These are phyloP conservation scores for Solenopsis invicta DNA, from an alignment of 1,140 invertebrate genomes.

Conservation along the genomic window DNA sequence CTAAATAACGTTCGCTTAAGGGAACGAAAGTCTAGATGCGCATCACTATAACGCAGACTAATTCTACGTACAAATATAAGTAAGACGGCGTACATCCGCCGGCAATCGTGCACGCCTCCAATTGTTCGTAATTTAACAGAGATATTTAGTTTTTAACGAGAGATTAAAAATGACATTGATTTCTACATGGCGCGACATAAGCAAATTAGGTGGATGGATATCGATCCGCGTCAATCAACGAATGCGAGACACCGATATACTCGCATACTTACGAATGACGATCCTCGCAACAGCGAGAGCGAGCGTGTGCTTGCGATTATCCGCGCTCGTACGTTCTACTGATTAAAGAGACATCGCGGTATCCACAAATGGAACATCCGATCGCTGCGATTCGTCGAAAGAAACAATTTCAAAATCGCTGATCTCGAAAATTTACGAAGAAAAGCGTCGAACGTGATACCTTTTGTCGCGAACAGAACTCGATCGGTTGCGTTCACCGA, in stretches of 20 bases:
- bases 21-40: conserved; percentile 79
- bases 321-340: conserved; percentile 35
- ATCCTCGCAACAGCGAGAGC: conserved; percentile 17
- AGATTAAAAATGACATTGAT: conserved; percentile 26
- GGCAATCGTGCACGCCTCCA: conserved; percentile 53
- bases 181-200: not conserved
- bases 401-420: not conserved
- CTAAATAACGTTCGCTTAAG: conserved; percentile 79
- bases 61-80: conserved; percentile 79
- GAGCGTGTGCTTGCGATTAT: conserved; percentile 41
- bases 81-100: conserved; percentile 66
- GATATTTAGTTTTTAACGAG: conserved; percentile 32
- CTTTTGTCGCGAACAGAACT: not conserved
- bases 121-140: conserved; percentile 24
- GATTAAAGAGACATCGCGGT: conserved; percentile 52
- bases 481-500: not conserved
- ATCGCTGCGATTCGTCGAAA: conserved; percentile 53
- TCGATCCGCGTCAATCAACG: conserved; percentile 56
- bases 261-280: conserved; percentile 7
- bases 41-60: conserved; percentile 75
- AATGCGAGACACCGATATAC: not conserved
- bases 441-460: not conserved
- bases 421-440: not conserved
- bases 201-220: conserved; percentile 6
- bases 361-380: conserved; percentile 67